Conservation (phyloP, 2,888 invertebrate genomes). For the Ochropleura plecta region DNA sequence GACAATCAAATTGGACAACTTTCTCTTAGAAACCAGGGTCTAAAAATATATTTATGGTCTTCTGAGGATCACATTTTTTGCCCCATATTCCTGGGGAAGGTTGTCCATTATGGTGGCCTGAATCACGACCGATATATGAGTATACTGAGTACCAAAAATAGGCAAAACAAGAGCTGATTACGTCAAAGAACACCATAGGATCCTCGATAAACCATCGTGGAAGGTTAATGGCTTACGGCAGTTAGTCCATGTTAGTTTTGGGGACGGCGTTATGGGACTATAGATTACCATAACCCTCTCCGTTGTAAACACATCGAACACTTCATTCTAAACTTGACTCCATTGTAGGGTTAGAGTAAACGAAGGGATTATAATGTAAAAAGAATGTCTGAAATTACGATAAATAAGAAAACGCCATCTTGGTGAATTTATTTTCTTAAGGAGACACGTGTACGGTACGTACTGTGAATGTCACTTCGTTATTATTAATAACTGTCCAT, state of each 20-base stretch:
- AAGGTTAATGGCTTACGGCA: slow-evolving; percentile 60
- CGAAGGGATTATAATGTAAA: slow-evolving; percentile 54
- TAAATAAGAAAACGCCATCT: slow-evolving; percentile 65
- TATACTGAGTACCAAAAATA: neutral
- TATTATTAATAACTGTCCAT: slow-evolving; percentile 76
- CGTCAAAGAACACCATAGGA: slow-evolving; percentile 18
- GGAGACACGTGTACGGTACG: slow-evolving; percentile 65
- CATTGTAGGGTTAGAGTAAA: slow-evolving; percentile 47
- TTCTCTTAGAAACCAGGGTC: neutral
- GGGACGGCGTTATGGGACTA: slow-evolving; percentile 53
- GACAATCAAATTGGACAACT: neutral
- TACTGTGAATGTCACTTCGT: slow-evolving; percentile 69
- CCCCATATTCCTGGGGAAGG: neutral
- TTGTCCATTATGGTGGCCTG: neutral
- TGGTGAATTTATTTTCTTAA: slow-evolving; percentile 71
- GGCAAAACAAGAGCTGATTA: slow-evolving; percentile 11
- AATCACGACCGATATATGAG: neutral
- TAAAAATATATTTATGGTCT: neutral
- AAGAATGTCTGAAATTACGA: slow-evolving; percentile 62
- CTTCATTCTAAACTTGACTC: slow-evolving; percentile 56
- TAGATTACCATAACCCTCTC: slow-evolving; percentile 61
- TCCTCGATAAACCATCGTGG: slow-evolving; percentile 57
- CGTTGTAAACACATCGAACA: slow-evolving; percentile 57
- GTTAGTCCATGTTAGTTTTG: slow-evolving; percentile 62
- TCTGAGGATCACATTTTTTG: neutral